A percentile compares a stretch with the other conserved stretches of the same genome.
phyloP scores from a whole-genome alignment of 1,140 invertebrate species.

The Zeugodacus cucurbitae region DNA sequence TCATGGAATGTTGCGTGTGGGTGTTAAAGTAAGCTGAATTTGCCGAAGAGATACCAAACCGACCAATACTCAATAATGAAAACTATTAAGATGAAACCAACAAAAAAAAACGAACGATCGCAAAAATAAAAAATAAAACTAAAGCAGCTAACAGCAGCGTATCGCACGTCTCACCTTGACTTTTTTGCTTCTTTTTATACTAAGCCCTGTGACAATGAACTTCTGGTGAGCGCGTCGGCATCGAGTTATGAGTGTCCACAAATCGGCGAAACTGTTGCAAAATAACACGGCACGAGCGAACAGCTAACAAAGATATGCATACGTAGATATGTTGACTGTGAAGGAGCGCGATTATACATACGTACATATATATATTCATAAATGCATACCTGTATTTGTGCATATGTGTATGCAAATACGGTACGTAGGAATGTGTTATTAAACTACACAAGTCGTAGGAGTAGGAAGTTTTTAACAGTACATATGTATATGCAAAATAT shows the following conservation, averaged over 20 bases:
- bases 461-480: no score
- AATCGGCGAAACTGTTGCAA: background rate
- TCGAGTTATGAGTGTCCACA: constrained; percentile 8
- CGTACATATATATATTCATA: no score
- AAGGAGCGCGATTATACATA: background rate
- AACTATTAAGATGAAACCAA: background rate
- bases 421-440: no score
- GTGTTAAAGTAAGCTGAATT: background rate
- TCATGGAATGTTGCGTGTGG: constrained; percentile 11
- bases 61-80: background rate
- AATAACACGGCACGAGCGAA: background rate
- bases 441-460: no score
- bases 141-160: background rate
- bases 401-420: background rate
- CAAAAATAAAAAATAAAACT: background rate
- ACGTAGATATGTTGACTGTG: background rate
- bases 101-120: background rate
- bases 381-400: background rate
- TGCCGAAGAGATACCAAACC: background rate
- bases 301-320: background rate
- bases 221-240: background rate
- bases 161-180: background rate
- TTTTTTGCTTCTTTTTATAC: background rate
- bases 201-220: constrained; percentile 10
- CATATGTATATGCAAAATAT: no score